Base-by-base conservation (phyloP, 2,113 vertebrate species). In the Stercorarius parasiticus region DNA sequence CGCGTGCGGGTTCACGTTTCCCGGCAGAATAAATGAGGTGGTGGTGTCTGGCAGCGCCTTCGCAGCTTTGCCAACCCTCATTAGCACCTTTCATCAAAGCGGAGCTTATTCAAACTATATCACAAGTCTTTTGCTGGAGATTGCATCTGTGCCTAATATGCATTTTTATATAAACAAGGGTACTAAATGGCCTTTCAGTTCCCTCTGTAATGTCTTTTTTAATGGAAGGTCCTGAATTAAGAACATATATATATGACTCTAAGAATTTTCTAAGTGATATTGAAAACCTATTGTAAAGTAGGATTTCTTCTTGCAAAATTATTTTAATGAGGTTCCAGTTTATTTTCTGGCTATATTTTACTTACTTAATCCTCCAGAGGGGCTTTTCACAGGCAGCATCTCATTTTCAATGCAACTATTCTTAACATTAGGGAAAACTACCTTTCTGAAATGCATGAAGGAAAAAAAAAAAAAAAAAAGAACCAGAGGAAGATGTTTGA, bases 321-420 rank as follows among this genome's bases (percentile, higher is more conserved):
- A 94, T 97, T 96, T 96, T 93, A 93, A 97, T 92, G 89, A 95
- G 95, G 94, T 96, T 97, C 97, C 91, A 88, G 91, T 93, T 96
- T 95, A 95, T 96, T 96, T 96, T 95, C 96, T 90, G 90, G 84
- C 82, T 91, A 72, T 96, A 95, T 97, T 96, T 97, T 96, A 96
- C 91, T 96, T 96, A 95, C 72, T 97, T 92, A 95, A 96, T 96
- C 82, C 95, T 96, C 95, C 62, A 94, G 95, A 97, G 95, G 93
- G 80, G 67, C 52, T 95, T 97, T 95, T 96, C 92, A 76, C 90
- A 96, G 61, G 93, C 95, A 93, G 94, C 90, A 93, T 95, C 96
- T 97, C 94, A 94, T 97, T 97, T 97, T 96, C 96, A 58, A 87
- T 91, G 93, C 96, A 90, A 94, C 94, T 95, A 23, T 93, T 96